Evolutionary conservation across 2,888 invertebrate genomes (phyloP).

Genomic region (Altica lythri): DNA sequence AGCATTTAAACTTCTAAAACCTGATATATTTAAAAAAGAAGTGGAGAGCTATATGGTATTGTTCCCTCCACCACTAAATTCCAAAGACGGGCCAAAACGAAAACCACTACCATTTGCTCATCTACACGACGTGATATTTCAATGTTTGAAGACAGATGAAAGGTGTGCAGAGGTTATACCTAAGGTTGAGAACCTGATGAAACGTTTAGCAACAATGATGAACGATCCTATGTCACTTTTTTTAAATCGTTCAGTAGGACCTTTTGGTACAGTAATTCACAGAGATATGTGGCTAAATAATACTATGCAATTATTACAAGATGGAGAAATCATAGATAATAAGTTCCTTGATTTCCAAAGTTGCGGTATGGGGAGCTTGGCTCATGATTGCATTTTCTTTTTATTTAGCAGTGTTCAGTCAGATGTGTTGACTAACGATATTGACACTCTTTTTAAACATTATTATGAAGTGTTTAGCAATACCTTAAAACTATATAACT

Average conservation of each 20-base stretch:
- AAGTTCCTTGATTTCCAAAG: conserved; percentile 47
- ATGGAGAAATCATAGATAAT: conserved; percentile 31
- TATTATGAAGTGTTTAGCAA: conserved; percentile 30
- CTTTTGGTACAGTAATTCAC: conserved; percentile 57
- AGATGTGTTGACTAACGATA: conserved; percentile 23
- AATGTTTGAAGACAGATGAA: no score
- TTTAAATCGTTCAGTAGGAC: conserved; percentile 43
- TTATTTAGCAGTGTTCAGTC: conserved; percentile 42
- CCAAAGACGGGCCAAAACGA: background rate
- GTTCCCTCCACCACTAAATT: no score
- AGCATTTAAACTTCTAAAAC: conserved; percentile 53
- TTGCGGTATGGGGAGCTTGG: conserved; percentile 38
- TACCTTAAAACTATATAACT: conserved; percentile 20
- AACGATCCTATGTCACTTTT: background rate
- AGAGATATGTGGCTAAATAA: conserved; percentile 65
- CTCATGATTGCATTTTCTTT: conserved; percentile 44
- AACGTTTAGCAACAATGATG: no score
- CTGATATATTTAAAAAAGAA: background rate
- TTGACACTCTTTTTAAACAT: conserved; percentile 32
- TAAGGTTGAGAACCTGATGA: no score
- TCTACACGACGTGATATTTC: no score
- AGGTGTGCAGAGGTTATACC: no score
- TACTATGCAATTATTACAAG: conserved; percentile 56
- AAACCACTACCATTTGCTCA: background rate
- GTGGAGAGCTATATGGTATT: background rate